Conservation (phyloP, 2,113 vertebrate species). For the Plecotus auritus region DNA sequence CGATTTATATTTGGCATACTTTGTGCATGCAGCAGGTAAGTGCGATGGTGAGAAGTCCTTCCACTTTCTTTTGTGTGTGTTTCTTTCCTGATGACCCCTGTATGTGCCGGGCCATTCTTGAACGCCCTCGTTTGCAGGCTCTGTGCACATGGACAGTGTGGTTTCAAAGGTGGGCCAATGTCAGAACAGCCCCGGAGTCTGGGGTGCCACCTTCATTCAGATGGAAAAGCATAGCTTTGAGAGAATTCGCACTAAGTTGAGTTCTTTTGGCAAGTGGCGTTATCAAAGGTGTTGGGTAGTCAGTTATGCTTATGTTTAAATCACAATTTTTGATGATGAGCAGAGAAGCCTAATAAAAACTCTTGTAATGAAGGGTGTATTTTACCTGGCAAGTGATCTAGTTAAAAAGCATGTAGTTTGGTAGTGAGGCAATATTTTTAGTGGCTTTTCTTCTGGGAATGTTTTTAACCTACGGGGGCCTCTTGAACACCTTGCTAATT, state of each 20-base stretch:
- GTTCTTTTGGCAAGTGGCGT: conserved; percentile 39
- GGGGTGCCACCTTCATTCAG: not conserved
- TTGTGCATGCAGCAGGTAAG: conserved; percentile 97
- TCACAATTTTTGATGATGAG: not conserved
- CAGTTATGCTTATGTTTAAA: not conserved
- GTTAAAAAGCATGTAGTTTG: not conserved
- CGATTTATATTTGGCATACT: conserved; percentile 99
- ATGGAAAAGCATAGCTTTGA: not conserved
- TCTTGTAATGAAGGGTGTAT: not conserved
- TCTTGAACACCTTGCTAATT: conserved; percentile 48
- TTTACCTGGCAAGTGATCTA: conserved; percentile 11
- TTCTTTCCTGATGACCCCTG: not conserved
- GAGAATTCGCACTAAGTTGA: not conserved
- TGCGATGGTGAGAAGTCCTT: conserved; percentile 70
- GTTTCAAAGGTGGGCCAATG: not conserved
- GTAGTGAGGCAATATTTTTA: conserved; percentile 24
- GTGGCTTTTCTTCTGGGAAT: conserved; percentile 40
- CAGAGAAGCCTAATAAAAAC: not conserved
- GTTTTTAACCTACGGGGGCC: conserved; percentile 32
- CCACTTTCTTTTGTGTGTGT: conserved; percentile 53
- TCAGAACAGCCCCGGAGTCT: not conserved
- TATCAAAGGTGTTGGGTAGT: not conserved
- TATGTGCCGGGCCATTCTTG: not conserved
- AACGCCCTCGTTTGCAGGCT: not conserved
- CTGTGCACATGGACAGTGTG: not conserved